Evolutionary conservation across 2,797 vertebrate species (phyloP), one percentile per base, ranked within the genome.

Genomic region (Gobionotothen gibberifrons): DNA sequence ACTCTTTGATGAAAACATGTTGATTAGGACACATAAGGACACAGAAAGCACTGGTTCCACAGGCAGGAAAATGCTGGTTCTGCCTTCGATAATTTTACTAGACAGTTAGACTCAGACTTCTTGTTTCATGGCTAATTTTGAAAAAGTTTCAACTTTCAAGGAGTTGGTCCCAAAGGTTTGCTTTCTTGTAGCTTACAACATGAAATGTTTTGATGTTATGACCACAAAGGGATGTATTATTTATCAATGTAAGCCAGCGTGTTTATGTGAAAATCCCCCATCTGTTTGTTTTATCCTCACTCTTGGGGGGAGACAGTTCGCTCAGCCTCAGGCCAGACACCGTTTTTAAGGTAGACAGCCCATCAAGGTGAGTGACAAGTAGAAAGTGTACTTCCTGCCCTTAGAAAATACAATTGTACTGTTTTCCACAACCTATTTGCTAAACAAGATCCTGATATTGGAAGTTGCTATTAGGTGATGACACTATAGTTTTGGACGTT

Each of bases 11-110:
- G 74, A 79, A 85, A 82, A 74, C 51, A 66, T 79, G 58, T 21
- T 88, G 70, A 86, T 83, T 83, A 78, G 61, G 51, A 72, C 56
- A 21, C n/a, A 54, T 59, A 76, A 72, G 64, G 51, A 72, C 56
- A 22, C 21, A 57, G 63, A 76, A 72, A 74, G 44, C 49, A 39
- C 19, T 75, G 69, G 85, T 76, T 56, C 47, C 17, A 40, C 29
- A 17, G 40, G 17, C 53, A 64, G 51, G 36, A 40, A 42, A 54
- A 66, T 22, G 40, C 39, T 17, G 47, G 5, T 15, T 16, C 63
- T 68, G 79, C 48, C 46, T n/a, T 63, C 19, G 19, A 40, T 10
- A 63, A 46, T 81, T 59, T 51, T 39, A 56, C 70, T 22, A 43
- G 8, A 79, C 26, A 16, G 40, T 65, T 36, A 17, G 19, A 67